Evolutionary conservation across 2,113 vertebrate species (phyloP).

Genomic region (Phyllostomus hastatus): DNA sequence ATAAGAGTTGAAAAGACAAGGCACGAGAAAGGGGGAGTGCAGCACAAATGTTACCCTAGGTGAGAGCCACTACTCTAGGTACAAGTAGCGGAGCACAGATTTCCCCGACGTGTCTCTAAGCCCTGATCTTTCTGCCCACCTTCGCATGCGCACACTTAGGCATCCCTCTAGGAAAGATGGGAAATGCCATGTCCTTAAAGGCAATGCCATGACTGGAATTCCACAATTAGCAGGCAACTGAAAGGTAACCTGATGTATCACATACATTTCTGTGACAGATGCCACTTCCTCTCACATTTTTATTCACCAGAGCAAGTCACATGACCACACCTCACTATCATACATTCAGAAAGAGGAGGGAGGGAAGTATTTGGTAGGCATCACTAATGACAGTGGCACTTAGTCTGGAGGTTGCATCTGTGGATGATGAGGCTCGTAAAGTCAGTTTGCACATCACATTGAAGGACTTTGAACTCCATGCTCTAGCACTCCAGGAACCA

Average conservation of each 20-base stretch:
- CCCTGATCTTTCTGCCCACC: not conserved
- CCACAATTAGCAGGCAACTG: not conserved
- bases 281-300: not conserved
- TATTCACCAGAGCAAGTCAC: not conserved
- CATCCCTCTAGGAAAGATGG: not conserved
- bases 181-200: not conserved
- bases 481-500: not conserved
- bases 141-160: not conserved
- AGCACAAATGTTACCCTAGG: not conserved
- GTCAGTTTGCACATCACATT: not conserved
- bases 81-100: not conserved
- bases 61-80: not conserved
- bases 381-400: not conserved
- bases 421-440: not conserved
- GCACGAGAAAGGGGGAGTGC: not conserved
- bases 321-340: not conserved
- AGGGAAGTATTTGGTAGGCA: not conserved
- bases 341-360: not conserved
- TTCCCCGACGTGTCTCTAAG: not conserved
- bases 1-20: not conserved
- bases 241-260: not conserved
- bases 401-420: not conserved
- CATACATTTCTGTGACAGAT: not conserved
- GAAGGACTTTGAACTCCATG: not conserved
- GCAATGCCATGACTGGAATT: not conserved